Base-by-base conservation (phyloP, 2,888 invertebrate species). In the Drosophila austrosaltans region DNA sequence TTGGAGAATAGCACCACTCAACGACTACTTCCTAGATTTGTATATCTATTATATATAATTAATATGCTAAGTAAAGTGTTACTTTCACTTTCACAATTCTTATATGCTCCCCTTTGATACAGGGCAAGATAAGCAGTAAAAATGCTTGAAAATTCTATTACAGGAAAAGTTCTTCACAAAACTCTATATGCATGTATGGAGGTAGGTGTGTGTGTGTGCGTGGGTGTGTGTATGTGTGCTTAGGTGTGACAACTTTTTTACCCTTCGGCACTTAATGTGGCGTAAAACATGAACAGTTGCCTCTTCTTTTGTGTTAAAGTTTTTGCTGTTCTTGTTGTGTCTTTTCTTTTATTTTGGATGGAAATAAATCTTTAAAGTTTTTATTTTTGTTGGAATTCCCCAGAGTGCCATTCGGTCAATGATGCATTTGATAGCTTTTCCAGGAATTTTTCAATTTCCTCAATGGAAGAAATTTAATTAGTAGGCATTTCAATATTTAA, bases 81-180 rank as follows among this genome's bases (percentile, higher is more conserved):
- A 8, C 36, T 36, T 36, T 5, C 2, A 8, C 36, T 36, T 8
- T 10, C 1, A 5, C 36, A 36, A 36, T 3, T 36, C 7, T 8
- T 36, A 36, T 36, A 36, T 36, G 8, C 36, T 4, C 36, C 30
- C 28, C 1, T 30, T 56, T 32, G 8, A 25, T 22, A 8, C 3
- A 70, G 71, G 36, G 63, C 56, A 73, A 63, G 60, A 22, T 22
- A 10, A 25, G 25, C 22, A 48, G 48, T 48, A 48, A 48, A 73
- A 81, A 73, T 76, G 77, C 84, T 80, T 81, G 72, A 81, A 83
- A 84, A 86, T 86, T 76, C 84, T 84, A 86, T 84, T 83, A 86
- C 75, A 77, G 83, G 72, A 57, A 81, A 84, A 84, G 84, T 86
- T 83, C 74, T 53, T 72, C 40, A 0, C 64, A 40, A 44, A 39